phyloP scores from a whole-genome alignment of 2,888 invertebrate species.

The Fragum sueziense region DNA sequence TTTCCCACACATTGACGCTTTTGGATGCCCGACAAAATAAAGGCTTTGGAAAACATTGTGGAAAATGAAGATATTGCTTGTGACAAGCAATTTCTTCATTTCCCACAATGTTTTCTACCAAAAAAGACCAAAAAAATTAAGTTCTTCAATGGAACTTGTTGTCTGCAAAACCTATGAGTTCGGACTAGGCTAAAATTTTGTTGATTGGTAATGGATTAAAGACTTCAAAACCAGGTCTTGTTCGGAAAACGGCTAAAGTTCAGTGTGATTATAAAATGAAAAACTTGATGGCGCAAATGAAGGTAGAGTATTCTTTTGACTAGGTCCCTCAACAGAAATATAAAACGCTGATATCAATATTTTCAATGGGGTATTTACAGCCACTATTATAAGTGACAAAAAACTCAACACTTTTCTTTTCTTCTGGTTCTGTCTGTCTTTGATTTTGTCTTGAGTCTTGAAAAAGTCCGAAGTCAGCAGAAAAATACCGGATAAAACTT shows the following conservation, averaged over 20 bases:
- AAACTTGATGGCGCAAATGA: conserved; percentile 6
- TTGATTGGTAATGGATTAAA: neutral
- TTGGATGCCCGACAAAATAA: too few species aligned
- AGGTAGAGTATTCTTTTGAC: conserved; percentile 11
- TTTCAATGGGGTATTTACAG: conserved; percentile 56
- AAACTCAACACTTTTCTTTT: conserved; percentile 54
- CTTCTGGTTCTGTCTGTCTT: conserved; percentile 42
- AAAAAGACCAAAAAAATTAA: too few species aligned
- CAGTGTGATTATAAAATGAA: conserved; percentile 3
- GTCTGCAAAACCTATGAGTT: neutral
- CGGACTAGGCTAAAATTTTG: neutral
- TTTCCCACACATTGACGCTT: too few species aligned
- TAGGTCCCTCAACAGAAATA: conserved; percentile 11
- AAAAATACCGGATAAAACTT: conserved; percentile 51
- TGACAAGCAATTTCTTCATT: neutral
- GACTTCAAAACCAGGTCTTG: neutral
- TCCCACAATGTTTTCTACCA: neutral
- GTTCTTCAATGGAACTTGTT: too few species aligned
- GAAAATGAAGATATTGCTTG: too few species aligned
- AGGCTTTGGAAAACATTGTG: too few species aligned
- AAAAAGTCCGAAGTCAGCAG: conserved; percentile 54
- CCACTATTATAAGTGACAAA: conserved; percentile 49
- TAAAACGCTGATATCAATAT: conserved; percentile 58
- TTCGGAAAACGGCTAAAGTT: too few species aligned
- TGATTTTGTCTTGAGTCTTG: conserved; percentile 54